A percentile compares a stretch with the other conserved stretches of the same genome.
Evolutionary conservation across 2,113 vertebrate genomes (phyloP).

Genomic region (Triplophysa rosa): DNA sequence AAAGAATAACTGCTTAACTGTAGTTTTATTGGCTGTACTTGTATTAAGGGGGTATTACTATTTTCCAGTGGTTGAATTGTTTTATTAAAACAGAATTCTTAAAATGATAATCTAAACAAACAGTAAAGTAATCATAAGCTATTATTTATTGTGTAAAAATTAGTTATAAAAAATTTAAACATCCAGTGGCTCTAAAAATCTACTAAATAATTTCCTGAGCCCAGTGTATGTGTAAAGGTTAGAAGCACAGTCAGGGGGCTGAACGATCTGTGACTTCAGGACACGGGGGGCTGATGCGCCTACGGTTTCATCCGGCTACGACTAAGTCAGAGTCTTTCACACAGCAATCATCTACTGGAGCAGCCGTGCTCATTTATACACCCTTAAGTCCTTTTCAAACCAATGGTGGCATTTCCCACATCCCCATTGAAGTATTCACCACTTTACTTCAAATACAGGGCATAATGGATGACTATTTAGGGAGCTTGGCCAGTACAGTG

Average conservation of each 20-base stretch:
- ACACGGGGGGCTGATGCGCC: constrained; percentile 41
- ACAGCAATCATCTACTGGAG: background rate
- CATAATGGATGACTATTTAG: background rate
- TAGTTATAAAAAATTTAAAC: background rate
- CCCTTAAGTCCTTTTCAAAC: constrained; percentile 25
- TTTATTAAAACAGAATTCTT: too few species aligned
- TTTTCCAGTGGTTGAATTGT: too few species aligned
- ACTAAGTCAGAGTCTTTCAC: constrained; percentile 11
- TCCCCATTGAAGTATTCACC: background rate
- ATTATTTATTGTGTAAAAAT: too few species aligned
- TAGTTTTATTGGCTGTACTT: background rate
- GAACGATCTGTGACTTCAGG: constrained; percentile 38
- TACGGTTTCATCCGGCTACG: constrained; percentile 23
- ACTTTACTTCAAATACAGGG: constrained; percentile 24
- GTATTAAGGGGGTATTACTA: too few species aligned
- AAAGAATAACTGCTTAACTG: background rate
- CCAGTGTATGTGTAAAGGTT: constrained; percentile 53
- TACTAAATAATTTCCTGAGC: constrained; percentile 54
- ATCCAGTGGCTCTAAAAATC: constrained; percentile 46
- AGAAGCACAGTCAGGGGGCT: constrained; percentile 43
- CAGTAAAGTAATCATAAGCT: background rate
- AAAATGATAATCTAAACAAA: too few species aligned
- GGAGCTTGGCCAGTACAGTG: background rate
- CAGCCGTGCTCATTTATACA: constrained; percentile 15
- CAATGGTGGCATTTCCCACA: constrained; percentile 7